phyloP scores from a whole-genome alignment of 2,888 invertebrate species.

The Cyclophora albipunctata region DNA sequence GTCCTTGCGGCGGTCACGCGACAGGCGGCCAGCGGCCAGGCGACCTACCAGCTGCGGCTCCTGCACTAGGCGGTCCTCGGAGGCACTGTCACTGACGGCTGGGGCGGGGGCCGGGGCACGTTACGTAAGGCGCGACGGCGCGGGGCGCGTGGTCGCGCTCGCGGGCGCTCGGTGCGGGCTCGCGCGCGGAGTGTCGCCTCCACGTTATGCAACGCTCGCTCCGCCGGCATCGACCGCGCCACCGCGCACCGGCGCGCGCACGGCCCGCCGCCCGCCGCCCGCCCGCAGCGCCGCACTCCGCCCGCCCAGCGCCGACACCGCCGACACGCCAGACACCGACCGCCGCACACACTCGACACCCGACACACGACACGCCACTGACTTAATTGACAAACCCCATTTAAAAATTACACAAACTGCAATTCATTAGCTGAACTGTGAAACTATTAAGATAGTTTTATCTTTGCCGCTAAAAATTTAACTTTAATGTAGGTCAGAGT shows the following conservation, averaged over 20 bases:
- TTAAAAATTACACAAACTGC: neutral
- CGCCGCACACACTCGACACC: conserved; percentile 17
- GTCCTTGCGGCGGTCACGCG: conserved; percentile 64
- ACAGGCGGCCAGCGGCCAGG: conserved; percentile 49
- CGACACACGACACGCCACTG: conserved; percentile 1
- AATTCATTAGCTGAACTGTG: neutral
- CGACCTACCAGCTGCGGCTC: conserved; percentile 56
- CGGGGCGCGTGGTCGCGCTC: conserved; percentile 62
- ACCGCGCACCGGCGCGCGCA: conserved; percentile 62
- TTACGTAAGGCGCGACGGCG: conserved; percentile 68
- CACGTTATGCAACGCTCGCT: conserved; percentile 66
- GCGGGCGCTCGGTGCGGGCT: conserved; percentile 67
- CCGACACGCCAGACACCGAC: conserved; percentile 35
- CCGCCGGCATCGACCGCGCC: conserved; percentile 64
- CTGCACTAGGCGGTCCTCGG: conserved; percentile 40
- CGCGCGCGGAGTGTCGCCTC: conserved; percentile 72
- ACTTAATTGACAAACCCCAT: too few relatives aligned
- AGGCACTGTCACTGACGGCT: conserved; percentile 45
- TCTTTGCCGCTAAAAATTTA: too few relatives aligned
- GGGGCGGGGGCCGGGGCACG: conserved; percentile 59
- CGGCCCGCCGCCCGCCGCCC: conserved; percentile 49
- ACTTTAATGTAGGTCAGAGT: conserved; percentile 9
- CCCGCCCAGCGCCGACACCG: conserved; percentile 30
- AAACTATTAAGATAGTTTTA: neutral
- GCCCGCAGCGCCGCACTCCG: conserved; percentile 24